Percentiles rank a stretch among this genome's conserved stretches.
phyloP scores from a whole-genome alignment of 35 echinoderm and acorn worm species.

The Amphiura filiformis region DNA sequence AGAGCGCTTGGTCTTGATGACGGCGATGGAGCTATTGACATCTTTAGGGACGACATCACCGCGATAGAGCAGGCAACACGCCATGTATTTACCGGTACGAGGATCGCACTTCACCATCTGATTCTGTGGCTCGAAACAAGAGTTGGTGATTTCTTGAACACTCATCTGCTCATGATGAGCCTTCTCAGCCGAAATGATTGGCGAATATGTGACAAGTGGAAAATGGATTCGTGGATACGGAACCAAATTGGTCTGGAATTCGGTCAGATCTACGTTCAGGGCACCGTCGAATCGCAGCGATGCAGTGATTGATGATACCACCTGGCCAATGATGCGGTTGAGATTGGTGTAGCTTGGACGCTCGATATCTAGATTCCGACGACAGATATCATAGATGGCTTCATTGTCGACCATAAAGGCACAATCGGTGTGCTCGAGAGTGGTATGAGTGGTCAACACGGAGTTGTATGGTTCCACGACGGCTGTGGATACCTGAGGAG shows the following conservation, averaged over 20 bases:
- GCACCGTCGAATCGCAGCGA: slow-evolving; percentile 72
- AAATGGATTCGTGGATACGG: slow-evolving; percentile 72
- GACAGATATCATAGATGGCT: slow-evolving; percentile 78
- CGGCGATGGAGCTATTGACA: slow-evolving; percentile 43
- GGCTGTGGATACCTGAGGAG: slow-evolving; percentile 70
- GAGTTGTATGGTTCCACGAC: slow-evolving; percentile 81
- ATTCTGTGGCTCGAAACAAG: slow-evolving; percentile 65
- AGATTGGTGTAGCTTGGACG: slow-evolving; percentile 43
- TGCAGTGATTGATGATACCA: slow-evolving; percentile 63
- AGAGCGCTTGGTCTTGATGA: slow-evolving; percentile 55
- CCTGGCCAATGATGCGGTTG: slow-evolving; percentile 60
- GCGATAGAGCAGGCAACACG: slow-evolving; percentile 36
- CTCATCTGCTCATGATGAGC: slow-evolving; percentile 70
- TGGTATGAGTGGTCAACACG: slow-evolving; percentile 75
- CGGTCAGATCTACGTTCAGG: slow-evolving; percentile 72
- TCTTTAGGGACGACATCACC: slow-evolving; percentile 65
- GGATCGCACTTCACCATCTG: slow-evolving; percentile 65
- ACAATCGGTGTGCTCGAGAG: slow-evolving; percentile 75
- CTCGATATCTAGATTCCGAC: slow-evolving; percentile 69
- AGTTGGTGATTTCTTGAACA: slow-evolving; percentile 57
- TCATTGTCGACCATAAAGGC: slow-evolving; percentile 93
- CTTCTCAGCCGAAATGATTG: slow-evolving; percentile 72
- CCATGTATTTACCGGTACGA: slow-evolving; percentile 69
- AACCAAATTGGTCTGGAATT: slow-evolving; percentile 79
- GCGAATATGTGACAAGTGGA: slow-evolving; percentile 66